These are phyloP conservation scores for Sturnira hondurensis DNA, from an alignment of 2,113 vertebrate species.

Conservation along the genomic window DNA sequence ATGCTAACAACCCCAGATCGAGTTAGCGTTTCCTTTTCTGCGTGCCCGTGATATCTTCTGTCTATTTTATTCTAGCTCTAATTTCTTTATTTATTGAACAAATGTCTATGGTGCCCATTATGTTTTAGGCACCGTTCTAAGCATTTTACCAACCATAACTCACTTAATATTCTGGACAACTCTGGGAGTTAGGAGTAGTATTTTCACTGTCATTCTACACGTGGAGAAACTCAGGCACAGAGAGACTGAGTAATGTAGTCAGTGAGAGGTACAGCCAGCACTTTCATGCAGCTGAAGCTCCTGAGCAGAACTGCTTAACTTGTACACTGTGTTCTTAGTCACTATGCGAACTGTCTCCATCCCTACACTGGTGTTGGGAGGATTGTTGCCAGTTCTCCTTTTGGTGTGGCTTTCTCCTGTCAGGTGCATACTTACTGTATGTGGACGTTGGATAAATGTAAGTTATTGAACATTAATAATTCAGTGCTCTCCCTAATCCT, in stretches of 20 bases:
- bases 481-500: neutral
- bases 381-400: neutral
- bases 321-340: accelerated
- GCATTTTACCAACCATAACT: neutral
- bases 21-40: neutral
- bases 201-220: neutral
- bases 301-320: neutral
- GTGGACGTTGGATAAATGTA: neutral
- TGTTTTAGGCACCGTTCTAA: neutral
- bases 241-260: neutral
- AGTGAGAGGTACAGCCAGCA: neutral
- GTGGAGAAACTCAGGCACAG: neutral
- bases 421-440: neutral
- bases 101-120: neutral
- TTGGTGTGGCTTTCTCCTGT: neutral
- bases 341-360: accelerated
- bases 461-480: neutral
- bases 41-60: neutral
- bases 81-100: neutral
- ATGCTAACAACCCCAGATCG: neutral
- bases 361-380: neutral
- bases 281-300: neutral
- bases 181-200: neutral
- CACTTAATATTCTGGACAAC: neutral
- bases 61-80: neutral